Evolutionary conservation across 2,797 vertebrate species (phyloP).

Genomic region (Cynodonichthys magdalenae): DNA sequence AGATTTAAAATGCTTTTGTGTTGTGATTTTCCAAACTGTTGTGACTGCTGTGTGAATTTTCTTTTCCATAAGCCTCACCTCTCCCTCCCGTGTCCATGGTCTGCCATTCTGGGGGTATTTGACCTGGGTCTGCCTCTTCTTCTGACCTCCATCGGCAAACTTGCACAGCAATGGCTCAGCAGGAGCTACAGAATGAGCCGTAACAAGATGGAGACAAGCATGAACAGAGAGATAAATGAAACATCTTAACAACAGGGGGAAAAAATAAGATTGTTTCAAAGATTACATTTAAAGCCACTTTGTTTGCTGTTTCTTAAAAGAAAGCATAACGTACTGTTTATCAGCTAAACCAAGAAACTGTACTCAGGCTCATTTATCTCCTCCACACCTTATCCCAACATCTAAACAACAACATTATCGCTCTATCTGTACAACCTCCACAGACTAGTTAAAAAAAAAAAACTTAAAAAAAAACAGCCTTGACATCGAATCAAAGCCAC

Average conservation of each 20-base stretch:
- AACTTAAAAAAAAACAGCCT: slow-evolving; percentile 56
- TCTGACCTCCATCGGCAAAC: slow-evolving; percentile 98
- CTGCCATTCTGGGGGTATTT: slow-evolving; percentile 98
- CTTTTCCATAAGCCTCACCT: slow-evolving; percentile 83
- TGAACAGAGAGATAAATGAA: slow-evolving; percentile 47
- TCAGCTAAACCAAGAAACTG: slow-evolving; percentile 37
- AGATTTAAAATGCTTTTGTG: slow-evolving; percentile 5
- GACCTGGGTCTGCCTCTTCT: slow-evolving; percentile 98
- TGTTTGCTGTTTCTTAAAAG: slow-evolving; percentile 21
- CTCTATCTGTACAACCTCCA: slow-evolving; percentile 50
- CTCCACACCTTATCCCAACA: slow-evolving; percentile 42
- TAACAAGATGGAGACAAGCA: slow-evolving; percentile 66
- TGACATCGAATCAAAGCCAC: slow-evolving; percentile 78
- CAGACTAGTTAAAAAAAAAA: slow-evolving; percentile 47
- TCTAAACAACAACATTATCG: slow-evolving; percentile 64
- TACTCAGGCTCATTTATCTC: slow-evolving; percentile 41
- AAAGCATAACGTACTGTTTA: slow-evolving; percentile 22
- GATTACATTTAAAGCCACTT: slow-evolving; percentile 32
- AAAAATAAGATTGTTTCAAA: slow-evolving; percentile 38
- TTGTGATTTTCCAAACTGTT: slow-evolving; percentile 6
- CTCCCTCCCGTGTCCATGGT: slow-evolving; percentile 96
- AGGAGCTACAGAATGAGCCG: slow-evolving; percentile 84
- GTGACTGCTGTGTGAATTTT: neutral
- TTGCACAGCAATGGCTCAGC: slow-evolving; percentile 98
- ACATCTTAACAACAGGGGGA: slow-evolving; percentile 31